phyloP scores from a whole-genome alignment of 2,888 invertebrate species.

The Erannis defoliaria region DNA sequence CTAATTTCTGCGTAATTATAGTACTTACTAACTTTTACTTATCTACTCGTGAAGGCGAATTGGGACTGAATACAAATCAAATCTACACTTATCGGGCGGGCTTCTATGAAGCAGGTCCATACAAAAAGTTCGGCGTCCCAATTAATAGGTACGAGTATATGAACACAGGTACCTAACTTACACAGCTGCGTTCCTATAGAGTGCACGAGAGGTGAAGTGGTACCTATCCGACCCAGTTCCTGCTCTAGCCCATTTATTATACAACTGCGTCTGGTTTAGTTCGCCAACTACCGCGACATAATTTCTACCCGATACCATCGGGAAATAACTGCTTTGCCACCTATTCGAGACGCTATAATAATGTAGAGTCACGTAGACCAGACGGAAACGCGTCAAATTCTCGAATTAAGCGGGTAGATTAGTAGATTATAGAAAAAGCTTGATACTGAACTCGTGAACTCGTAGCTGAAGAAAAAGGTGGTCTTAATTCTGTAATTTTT shows the following conservation, averaged over 20 bases:
- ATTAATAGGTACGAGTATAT: not conserved
- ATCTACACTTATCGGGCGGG: too few relatives aligned
- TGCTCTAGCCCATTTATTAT: conserved; percentile 53
- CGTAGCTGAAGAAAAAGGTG: not conserved
- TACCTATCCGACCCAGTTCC: conserved; percentile 63
- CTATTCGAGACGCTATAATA: conserved; percentile 7
- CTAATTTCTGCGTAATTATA: not conserved
- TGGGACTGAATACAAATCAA: too few relatives aligned
- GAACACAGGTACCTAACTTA: not conserved
- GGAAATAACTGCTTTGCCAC: conserved; percentile 24
- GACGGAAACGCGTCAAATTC: not conserved
- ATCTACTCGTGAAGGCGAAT: too few relatives aligned
- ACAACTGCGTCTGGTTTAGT: conserved; percentile 45
- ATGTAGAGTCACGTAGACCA: conserved; percentile 12
- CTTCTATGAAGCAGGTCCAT: too few relatives aligned
- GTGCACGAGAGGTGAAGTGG: conserved; percentile 46
- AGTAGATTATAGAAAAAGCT: not conserved
- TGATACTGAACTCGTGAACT: not conserved
- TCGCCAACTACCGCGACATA: conserved; percentile 24
- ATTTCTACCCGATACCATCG: conserved; percentile 26
- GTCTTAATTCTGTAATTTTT: not conserved
- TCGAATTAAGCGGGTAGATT: not conserved
- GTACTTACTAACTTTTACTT: not conserved
- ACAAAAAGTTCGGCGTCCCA: too few relatives aligned
- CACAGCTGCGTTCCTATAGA: conserved; percentile 9